Evolutionary conservation across 2,888 invertebrate species (phyloP), one percentile per base, ranked within the genome.

Genomic region (Drosophila nr. perissopoda): DNA sequence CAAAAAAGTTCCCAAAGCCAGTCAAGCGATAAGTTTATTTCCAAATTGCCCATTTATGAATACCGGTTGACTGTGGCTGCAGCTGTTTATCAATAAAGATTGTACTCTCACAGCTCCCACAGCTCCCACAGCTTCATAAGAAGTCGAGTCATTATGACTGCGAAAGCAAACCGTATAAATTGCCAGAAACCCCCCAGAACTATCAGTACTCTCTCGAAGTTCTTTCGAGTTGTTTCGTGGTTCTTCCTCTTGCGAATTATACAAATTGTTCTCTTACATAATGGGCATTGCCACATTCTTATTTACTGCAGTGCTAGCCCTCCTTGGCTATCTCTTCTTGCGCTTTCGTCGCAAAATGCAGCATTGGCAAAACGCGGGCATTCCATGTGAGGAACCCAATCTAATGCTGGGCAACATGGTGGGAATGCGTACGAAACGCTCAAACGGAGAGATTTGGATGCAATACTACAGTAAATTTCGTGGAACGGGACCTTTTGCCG

Each of bases 401-500:
- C 27, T 56, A 2, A 4, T 29, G 1, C 0, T 38, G 27, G 56
- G 56, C 13, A 56, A 2, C n/a, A 2, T 56, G 56, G 81, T 0
- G 34, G 33, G 33, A 11, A 4, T 78, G 6, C 72, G 54, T 0
- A 75, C 60, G 1, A 67, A 11, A 8, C 75, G 69, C 4, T 72
- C 74, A 11, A 81, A 86, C 36, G n/a, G 62, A 34, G 70, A 82
- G 0, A 48, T 82, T 34, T 74, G 74, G 70, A 2, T 49, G 21
- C 49, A 70, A 0, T 73, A 86, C 33, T 92, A 92, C 21, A 34
- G 61, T 0, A 83, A 89, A 25, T 88, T 71, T 13, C 59, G 64
- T 0, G 87, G 83, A 25, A 78, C 74, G 0, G 69, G 76, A 13
- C 86, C 91, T 0, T 91, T 92, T 56, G 80, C 77, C 0, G 92